phyloP scores from a whole-genome alignment of 2,113 vertebrate genomes.

The Heloderma charlesbogerti region DNA sequence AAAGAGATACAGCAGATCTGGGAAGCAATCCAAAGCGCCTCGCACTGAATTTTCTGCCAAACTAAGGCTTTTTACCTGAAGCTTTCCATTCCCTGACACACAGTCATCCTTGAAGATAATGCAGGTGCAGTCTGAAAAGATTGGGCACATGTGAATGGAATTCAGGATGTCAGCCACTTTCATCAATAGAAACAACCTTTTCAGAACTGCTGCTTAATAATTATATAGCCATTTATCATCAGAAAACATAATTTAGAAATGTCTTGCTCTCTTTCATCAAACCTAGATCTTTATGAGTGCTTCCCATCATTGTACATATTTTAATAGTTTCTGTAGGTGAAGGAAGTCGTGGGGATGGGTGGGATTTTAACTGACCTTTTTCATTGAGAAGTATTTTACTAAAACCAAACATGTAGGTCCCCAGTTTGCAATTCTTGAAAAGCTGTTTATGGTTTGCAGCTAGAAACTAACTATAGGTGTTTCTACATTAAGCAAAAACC shows the following conservation, averaged over 20 bases:
- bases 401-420: not conserved
- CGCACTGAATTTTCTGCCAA: slow-evolving; percentile 67
- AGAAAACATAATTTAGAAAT: not conserved
- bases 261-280: not conserved
- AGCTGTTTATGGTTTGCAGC: not conserved
- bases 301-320: not conserved
- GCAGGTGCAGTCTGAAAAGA: slow-evolving; percentile 51
- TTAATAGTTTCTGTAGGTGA: not conserved
- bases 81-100: slow-evolving; percentile 40
- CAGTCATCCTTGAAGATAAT: slow-evolving; percentile 54
- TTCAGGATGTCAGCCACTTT: slow-evolving; percentile 37
- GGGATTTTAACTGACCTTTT: not conserved
- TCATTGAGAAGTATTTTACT: slow-evolving; percentile 20
- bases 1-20: slow-evolving; percentile 56
- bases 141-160: slow-evolving; percentile 31
- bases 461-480: not conserved
- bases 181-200: not conserved
- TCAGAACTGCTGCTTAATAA: slow-evolving; percentile 13
- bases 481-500: too few relatives aligned
- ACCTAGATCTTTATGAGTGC: slow-evolving; percentile 6
- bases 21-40: slow-evolving; percentile 71
- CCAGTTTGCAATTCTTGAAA: not conserved
- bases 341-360: not conserved
- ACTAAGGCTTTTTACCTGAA: slow-evolving; percentile 55
- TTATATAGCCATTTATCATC: slow-evolving; percentile 14